Conservation (phyloP, 2,113 vertebrate genomes). For the Elephas maximus region DNA sequence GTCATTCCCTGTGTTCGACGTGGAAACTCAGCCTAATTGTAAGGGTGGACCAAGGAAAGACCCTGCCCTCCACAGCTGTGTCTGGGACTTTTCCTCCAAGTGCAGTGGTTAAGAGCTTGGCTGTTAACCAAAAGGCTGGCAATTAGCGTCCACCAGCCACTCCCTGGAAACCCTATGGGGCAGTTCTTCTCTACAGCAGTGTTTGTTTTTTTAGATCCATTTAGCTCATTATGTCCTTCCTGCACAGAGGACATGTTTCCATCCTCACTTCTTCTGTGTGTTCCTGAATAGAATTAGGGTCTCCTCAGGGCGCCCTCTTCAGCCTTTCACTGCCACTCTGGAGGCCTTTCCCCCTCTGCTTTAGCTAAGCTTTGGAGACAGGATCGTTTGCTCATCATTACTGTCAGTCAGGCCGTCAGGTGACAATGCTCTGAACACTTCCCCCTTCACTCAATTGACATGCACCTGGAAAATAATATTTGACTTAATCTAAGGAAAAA, state of each 20-base stretch:
- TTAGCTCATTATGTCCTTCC: background rate
- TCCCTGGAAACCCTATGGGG: too few species aligned
- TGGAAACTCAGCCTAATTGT: background rate
- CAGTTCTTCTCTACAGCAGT: too few species aligned
- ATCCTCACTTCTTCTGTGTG: background rate
- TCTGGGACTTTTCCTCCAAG: background rate
- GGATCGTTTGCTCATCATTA: background rate
- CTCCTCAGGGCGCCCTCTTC: background rate
- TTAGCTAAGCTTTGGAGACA: background rate
- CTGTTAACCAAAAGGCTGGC: too few species aligned
- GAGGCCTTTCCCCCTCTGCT: background rate
- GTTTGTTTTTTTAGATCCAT: background rate
- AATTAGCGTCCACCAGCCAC: too few species aligned
- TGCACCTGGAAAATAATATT: background rate
- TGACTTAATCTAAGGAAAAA: conserved; percentile 32
- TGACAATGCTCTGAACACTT: background rate
- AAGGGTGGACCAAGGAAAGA: background rate
- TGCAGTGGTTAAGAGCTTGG: too few species aligned
- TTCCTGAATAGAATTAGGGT: background rate
- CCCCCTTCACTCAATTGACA: background rate
- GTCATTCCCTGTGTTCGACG: background rate
- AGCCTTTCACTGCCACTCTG: background rate
- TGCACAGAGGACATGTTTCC: fast-evolving
- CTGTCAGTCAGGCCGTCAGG: background rate
- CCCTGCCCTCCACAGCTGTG: fast-evolving